Percentiles rank a stretch among this genome's conserved stretches.
phyloP scores from a whole-genome alignment of 2,113 vertebrate genomes.

The Archilochus colubris region DNA sequence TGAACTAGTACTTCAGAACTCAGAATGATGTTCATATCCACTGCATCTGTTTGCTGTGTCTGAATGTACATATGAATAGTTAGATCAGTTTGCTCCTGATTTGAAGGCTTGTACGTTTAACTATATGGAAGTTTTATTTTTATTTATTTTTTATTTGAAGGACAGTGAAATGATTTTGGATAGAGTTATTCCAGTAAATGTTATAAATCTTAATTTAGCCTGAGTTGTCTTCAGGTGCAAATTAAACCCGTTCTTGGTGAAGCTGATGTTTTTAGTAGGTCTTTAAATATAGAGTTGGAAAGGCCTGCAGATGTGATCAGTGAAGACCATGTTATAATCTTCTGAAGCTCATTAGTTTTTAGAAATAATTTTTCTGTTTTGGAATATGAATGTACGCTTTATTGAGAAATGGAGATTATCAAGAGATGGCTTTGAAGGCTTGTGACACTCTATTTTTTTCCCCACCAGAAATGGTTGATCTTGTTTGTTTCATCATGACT shows the following conservation, averaged over 20 bases:
- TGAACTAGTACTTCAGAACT: background rate
- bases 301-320: background rate
- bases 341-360: background rate
- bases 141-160: background rate
- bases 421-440: background rate
- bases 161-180: background rate
- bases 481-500: background rate
- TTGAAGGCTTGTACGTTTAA: background rate
- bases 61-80: fast-evolving
- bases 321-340: background rate
- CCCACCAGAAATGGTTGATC: background rate
- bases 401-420: background rate
- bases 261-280: background rate
- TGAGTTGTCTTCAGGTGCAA: fast-evolving
- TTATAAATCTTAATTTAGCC: background rate
- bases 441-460: background rate
- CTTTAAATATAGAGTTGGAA: background rate
- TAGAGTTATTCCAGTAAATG: background rate
- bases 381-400: background rate
- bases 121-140: background rate
- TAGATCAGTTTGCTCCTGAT: background rate
- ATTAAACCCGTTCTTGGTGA: background rate
- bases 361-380: background rate
- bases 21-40: background rate
- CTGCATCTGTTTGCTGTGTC: background rate